A percentile compares a stretch with the other conserved stretches of the same genome.
Conservation (phyloP, 1,140 invertebrate genomes). For the Calephelis virginiensis region DNA sequence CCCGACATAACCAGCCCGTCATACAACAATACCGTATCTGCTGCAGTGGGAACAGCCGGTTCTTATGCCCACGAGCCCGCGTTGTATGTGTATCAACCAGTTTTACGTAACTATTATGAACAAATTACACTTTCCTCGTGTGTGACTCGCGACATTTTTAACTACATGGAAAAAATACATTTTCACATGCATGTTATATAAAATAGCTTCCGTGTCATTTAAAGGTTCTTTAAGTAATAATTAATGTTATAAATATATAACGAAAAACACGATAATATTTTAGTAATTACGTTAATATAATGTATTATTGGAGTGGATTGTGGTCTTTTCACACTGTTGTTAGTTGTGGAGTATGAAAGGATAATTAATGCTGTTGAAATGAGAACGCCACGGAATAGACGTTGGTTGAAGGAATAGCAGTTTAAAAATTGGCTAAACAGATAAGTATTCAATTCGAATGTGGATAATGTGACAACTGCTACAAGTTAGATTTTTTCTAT, state of each 20-base stretch:
- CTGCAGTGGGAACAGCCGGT: slow-evolving; percentile 52
- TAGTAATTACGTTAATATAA: background rate
- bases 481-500: too few relatives aligned
- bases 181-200: slow-evolving; percentile 13
- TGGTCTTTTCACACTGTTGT: too few relatives aligned
- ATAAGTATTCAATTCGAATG: too few relatives aligned
- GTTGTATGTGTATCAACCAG: slow-evolving; percentile 43
- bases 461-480: too few relatives aligned
- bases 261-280: background rate
- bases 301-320: too few relatives aligned
- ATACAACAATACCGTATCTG: slow-evolving; percentile 53
- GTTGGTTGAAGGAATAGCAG: too few relatives aligned
- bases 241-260: background rate
- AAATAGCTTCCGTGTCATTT: slow-evolving; percentile 2
- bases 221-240: background rate
- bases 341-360: too few relatives aligned
- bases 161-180: background rate
- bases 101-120: slow-evolving; percentile 46
- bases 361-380: too few relatives aligned
- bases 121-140: slow-evolving; percentile 45
- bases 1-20: slow-evolving; percentile 43
- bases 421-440: too few relatives aligned
- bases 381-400: too few relatives aligned
- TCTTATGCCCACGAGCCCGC: slow-evolving; percentile 47
- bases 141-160: slow-evolving; percentile 18